These are phyloP conservation scores for Brachionus sp. DNA, from an alignment of 1,140 invertebrate species.

Conservation along the genomic window DNA sequence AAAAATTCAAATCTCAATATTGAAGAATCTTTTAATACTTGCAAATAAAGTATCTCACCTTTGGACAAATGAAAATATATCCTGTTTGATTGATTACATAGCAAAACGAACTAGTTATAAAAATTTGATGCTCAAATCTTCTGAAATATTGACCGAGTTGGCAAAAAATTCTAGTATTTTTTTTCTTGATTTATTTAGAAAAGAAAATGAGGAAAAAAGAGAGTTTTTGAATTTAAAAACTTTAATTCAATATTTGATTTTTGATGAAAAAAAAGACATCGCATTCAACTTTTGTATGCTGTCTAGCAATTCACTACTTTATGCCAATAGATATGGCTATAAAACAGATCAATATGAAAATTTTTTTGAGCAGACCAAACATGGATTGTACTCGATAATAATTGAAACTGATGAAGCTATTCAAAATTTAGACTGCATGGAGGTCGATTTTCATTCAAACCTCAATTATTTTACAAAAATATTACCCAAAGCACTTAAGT, in stretches of 20 bases:
- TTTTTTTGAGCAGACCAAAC: conserved; percentile 13
- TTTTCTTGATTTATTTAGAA: background rate
- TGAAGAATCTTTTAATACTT: conserved; percentile 2
- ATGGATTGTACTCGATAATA: background rate
- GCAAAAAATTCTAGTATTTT: background rate
- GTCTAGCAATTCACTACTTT: background rate
- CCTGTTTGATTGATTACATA: background rate
- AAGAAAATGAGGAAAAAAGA: background rate
- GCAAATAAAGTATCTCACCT: conserved; percentile 13
- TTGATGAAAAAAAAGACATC: conserved; percentile 5
- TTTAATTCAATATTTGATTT: conserved; percentile 24
- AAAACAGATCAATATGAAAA: background rate
- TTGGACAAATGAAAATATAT: conserved; percentile 16
- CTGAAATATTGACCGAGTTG: background rate
- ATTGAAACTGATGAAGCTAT: background rate
- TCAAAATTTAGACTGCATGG: background rate
- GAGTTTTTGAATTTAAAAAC: background rate
- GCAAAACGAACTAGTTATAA: background rate
- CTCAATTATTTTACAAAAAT: background rate
- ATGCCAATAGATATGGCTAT: background rate
- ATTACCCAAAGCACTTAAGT: background rate
- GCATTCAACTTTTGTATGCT: conserved; percentile 32
- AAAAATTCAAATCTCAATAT: conserved; percentile 10
- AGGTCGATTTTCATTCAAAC: background rate
- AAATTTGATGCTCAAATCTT: background rate